Conservation (phyloP, 2,797 vertebrate species). For the Pempheris klunzingeri region DNA sequence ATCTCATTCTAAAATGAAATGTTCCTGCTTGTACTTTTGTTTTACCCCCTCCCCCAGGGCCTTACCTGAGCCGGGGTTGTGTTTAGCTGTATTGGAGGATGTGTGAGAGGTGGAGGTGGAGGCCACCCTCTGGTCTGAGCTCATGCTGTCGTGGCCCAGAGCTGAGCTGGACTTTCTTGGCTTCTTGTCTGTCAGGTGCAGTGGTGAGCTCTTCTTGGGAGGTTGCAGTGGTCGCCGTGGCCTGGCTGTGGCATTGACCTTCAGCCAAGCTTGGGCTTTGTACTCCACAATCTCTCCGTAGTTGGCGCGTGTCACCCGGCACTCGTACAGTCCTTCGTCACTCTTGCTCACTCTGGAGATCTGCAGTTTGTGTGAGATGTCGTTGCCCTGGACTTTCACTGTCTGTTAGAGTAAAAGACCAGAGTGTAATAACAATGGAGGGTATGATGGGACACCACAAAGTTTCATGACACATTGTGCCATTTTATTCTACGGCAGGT, state of each 20-base stretch:
- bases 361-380: conserved; percentile 98
- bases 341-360: conserved; percentile 94
- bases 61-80: conserved; percentile 95
- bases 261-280: conserved; percentile 94
- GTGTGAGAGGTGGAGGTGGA: conserved; percentile 91
- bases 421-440: conserved; percentile 27
- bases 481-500: neutral
- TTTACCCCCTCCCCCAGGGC: neutral
- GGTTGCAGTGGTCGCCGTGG: conserved; percentile 85
- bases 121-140: conserved; percentile 87
- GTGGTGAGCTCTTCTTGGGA: conserved; percentile 92
- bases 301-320: conserved; percentile 94
- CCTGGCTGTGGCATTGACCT: conserved; percentile 90
- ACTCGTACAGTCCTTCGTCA: conserved; percentile 95
- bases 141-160: conserved; percentile 86
- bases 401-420: conserved; percentile 87
- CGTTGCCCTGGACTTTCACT: conserved; percentile 97
- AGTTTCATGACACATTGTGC: neutral
- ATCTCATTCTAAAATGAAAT: neutral
- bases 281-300: conserved; percentile 95
- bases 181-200: conserved; percentile 94
- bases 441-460: neutral
- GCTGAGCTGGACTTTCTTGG: conserved; percentile 89
- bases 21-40: conserved; percentile 3
- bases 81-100: conserved; percentile 91